Percentiles rank a stretch among this genome's conserved stretches.
Evolutionary conservation across 2,888 invertebrate genomes (phyloP).

Genomic region (Trissonchulus sp.): DNA sequence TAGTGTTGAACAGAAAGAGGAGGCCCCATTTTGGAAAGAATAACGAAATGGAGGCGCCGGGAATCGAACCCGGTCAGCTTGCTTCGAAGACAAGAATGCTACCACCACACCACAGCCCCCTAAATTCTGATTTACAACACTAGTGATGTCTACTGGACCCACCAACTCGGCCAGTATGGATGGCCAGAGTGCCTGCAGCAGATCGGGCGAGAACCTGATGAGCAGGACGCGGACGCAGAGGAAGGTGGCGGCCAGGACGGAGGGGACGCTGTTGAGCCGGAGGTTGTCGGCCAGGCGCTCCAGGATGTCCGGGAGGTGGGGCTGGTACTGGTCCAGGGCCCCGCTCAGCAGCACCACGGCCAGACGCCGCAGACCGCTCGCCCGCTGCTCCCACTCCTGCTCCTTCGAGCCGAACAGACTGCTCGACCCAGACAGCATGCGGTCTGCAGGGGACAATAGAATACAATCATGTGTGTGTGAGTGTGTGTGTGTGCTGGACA

Average conservation of each 20-base stretch:
- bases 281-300: slow-evolving; percentile 78
- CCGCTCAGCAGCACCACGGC: slow-evolving; percentile 50
- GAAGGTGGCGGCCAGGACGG: slow-evolving; percentile 75
- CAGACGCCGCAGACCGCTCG: slow-evolving; percentile 46
- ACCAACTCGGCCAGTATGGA: slow-evolving; percentile 81
- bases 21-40: no score
- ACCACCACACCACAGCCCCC: no score
- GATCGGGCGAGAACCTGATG: slow-evolving; percentile 72
- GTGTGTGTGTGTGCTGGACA: no score
- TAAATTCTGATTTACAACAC: no score
- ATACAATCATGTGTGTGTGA: slow-evolving; percentile 22
- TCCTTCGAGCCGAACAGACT: slow-evolving; percentile 49
- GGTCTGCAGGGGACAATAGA: slow-evolving; percentile 34
- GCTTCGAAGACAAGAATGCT: no score
- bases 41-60: no score
- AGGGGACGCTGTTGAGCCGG: slow-evolving; percentile 66
- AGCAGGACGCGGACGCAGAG: slow-evolving; percentile 78
- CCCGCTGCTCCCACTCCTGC: slow-evolving; percentile 49
- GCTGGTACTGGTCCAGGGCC: slow-evolving; percentile 48
- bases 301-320: slow-evolving; percentile 55
- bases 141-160: no score
- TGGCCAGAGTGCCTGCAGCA: slow-evolving; percentile 82
- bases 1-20: no score
- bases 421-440: slow-evolving; percentile 41
- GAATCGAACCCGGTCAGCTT: no score